phyloP scores from a whole-genome alignment of 2,888 invertebrate species.

The Machimus rusticus region DNA sequence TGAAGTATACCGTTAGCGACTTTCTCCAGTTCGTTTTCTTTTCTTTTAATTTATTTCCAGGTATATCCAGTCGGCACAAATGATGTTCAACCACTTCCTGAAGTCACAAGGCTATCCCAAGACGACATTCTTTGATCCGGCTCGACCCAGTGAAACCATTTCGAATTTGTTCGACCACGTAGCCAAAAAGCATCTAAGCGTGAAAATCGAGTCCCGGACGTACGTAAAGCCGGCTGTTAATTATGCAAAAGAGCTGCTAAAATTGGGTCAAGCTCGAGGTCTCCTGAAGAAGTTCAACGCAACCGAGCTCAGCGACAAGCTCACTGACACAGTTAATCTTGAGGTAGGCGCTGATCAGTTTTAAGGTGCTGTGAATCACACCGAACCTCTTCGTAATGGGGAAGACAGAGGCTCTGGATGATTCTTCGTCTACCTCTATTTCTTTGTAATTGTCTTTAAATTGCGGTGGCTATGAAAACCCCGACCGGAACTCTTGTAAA shows the following conservation, averaged over 20 bases:
- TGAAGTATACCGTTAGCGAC: background rate
- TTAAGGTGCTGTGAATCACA: background rate
- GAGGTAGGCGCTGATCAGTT: conserved; percentile 63
- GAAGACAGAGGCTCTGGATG: background rate
- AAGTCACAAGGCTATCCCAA: conserved; percentile 80
- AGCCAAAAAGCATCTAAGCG: conserved; percentile 73
- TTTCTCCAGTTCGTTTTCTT: conserved; percentile 23
- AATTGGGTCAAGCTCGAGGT: conserved; percentile 74
- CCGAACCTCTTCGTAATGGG: background rate
- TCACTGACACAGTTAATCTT: conserved; percentile 81
- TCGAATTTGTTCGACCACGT: conserved; percentile 73
- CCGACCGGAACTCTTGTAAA: background rate
- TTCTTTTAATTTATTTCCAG: conserved; percentile 60
- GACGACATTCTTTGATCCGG: conserved; percentile 72
- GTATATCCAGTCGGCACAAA: conserved; percentile 73
- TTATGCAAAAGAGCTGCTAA: conserved; percentile 75
- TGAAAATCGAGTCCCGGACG: conserved; percentile 74
- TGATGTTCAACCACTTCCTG: conserved; percentile 77
- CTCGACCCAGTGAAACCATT: conserved; percentile 74
- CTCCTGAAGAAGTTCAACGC: conserved; percentile 72
- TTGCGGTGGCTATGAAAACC: background rate
- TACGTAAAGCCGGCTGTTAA: conserved; percentile 80
- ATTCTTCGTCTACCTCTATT: background rate
- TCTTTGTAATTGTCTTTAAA: background rate
- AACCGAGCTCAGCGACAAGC: conserved; percentile 74